Percentiles rank a stretch among this genome's conserved stretches.
These are phyloP conservation scores for Esox masquinongy DNA, from an alignment of 2,797 vertebrate genomes.

Conservation along the genomic window DNA sequence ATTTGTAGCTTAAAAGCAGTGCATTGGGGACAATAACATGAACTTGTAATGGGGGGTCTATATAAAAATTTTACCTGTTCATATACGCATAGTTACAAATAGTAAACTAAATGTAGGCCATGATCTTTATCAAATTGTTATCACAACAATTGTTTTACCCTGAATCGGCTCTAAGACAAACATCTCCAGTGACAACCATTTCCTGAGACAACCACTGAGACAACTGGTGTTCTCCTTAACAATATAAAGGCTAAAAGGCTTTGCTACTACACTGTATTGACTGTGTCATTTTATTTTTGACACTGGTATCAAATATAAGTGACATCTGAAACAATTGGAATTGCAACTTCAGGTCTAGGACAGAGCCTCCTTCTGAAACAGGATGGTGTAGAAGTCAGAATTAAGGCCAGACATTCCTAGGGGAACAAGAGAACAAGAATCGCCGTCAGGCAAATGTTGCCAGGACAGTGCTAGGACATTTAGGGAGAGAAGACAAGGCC, in stretches of 20 bases:
- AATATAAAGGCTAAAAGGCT: background rate
- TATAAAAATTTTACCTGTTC: no score
- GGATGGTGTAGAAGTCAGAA: conserved; percentile 31
- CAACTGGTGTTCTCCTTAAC: background rate
- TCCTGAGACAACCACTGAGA: no score
- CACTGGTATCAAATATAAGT: background rate
- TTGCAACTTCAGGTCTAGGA: background rate
- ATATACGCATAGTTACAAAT: no score
- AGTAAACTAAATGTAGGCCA: no score
- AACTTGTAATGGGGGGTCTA: no score
- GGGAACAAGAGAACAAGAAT: conserved; percentile 3
- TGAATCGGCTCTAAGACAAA: no score
- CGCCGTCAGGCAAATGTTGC: background rate
- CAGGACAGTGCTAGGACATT: conserved; percentile 8
- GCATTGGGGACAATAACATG: no score
- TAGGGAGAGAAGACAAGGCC: conserved; percentile 7
- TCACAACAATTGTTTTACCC: no score
- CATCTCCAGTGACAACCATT: no score
- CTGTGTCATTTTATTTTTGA: background rate
- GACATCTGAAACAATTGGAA: background rate
- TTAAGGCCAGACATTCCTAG: conserved; percentile 32
- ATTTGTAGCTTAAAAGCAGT: no score
- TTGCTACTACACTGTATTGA: background rate
- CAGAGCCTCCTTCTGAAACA: conserved; percentile 5
- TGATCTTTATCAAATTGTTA: no score